Base-by-base conservation (phyloP, 2,888 invertebrate genomes). In the Dasypogon diadema region DNA sequence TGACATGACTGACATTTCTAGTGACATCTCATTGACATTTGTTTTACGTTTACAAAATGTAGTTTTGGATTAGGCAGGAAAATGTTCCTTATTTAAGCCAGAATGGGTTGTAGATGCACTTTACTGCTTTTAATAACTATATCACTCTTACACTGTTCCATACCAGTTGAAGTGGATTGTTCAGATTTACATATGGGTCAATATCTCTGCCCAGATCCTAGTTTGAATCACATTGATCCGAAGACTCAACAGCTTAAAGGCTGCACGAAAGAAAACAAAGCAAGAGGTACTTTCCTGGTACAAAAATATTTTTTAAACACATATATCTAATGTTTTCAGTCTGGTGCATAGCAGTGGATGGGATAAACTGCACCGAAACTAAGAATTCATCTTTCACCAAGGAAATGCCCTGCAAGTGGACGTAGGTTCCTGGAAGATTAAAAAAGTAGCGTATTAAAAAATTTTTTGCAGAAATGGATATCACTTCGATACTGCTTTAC, bases 401-500 rank as follows among this genome's bases (percentile, higher is more conserved):
- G 82, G 92, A 94, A 81, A 88, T 96, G 81, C 92, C 94, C 8
- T 98, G 98, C 86, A 93, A 93, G 88, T 98, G 96, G 94, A 98
- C 97, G 95, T 96, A 90, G 91, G 96, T 0, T 42, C n/a, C 91
- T 79, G 55, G 76, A 6, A 21, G 70, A 26, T 26, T n/a, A 58
- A 22, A 8, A 26, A 5, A 5, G 4, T 54, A 54, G 21, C 12
- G 8, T 16, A 75, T 18, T 30, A 56, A 30, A 14, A 12, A 2
- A 80, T 79, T 87, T 87, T 46, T 87, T n/a, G n/a, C n/a, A 97
- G 97, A 75, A 98, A 98, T 90, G 98, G 97, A 18, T 96, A 97
- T 84, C 93, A 94, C 2, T 92, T 97, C 83, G 97, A 98, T 84
- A 95, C 95, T 73, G 93, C 99, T 0, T 87, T 99, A 55, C 87